A percentile compares a stretch with the other conserved stretches of the same genome.
Evolutionary conservation across 1,140 invertebrate species (phyloP).

Genomic region (Microplitis mediator): DNA sequence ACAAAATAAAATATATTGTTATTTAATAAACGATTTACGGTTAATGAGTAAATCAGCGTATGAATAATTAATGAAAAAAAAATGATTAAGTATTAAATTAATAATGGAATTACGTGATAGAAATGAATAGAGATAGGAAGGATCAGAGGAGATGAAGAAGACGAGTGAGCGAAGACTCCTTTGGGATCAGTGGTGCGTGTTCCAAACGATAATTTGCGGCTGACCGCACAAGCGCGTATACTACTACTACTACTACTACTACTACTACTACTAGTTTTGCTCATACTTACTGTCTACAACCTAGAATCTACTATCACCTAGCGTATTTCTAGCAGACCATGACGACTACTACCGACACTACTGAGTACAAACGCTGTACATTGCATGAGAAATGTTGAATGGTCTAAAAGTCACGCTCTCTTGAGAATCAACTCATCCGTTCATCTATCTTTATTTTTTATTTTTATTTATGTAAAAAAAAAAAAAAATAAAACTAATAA

Average conservation of each 20-base stretch:
- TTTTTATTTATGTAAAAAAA: not conserved
- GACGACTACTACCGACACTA: not conserved
- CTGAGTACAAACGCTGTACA: no score
- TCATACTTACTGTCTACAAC: not conserved
- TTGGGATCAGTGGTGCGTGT: conserved; percentile 10
- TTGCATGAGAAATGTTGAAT: not conserved
- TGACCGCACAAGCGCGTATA: conserved; percentile 16
- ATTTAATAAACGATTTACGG: no score
- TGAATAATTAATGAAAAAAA: no score
- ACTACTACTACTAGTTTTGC: not conserved
- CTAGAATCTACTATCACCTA: not conserved
- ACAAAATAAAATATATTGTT: no score
- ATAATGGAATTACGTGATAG: not conserved
- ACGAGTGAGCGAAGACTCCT: not conserved
- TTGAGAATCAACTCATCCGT: not conserved
- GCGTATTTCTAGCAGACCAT: not conserved
- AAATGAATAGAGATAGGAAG: not conserved
- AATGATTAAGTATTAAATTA: not conserved
- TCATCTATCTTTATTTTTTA: not conserved
- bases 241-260: not conserved
- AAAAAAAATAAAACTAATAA: no score
- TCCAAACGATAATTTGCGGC: conserved; percentile 21
- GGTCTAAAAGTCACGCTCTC: conserved; percentile 1
- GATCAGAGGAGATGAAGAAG: not conserved
- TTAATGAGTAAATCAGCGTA: no score